phyloP scores from a whole-genome alignment of 2,888 invertebrate species.

The Cerastoderma edule region DNA sequence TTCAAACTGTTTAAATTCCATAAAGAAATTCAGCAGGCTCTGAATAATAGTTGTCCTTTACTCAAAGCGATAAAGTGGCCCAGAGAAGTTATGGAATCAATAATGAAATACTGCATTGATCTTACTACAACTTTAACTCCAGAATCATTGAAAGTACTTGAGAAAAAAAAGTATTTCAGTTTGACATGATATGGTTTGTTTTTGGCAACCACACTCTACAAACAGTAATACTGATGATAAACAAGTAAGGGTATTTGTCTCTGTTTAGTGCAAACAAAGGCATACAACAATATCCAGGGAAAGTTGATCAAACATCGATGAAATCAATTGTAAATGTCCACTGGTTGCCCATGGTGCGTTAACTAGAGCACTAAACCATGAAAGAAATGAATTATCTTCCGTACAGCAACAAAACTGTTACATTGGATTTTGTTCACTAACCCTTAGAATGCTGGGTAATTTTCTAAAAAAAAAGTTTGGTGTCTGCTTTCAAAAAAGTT shows the following conservation, averaged over 20 bases:
- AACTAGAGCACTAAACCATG: too few species aligned
- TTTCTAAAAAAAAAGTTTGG: too few species aligned
- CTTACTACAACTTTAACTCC: neutral
- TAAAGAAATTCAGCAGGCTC: too few species aligned
- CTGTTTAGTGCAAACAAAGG: slow-evolving; percentile 10
- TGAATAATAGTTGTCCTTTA: too few species aligned
- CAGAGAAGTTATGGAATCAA: neutral
- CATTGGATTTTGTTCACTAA: too few species aligned
- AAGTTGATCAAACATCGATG: slow-evolving; percentile 4
- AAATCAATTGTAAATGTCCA: slow-evolving; percentile 20
- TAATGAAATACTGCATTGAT: neutral
- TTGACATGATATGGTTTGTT: slow-evolving; percentile 25
- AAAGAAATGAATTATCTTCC: too few species aligned
- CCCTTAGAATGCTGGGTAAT: too few species aligned
- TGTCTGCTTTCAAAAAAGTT: too few species aligned
- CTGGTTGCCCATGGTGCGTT: neutral
- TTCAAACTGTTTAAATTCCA: too few species aligned
- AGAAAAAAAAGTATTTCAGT: neutral
- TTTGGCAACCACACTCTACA: slow-evolving; percentile 10
- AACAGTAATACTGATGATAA: slow-evolving; percentile 5
- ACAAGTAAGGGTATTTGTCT: slow-evolving; percentile 15
- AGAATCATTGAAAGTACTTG: neutral
- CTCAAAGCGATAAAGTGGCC: neutral
- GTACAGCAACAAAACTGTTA: too few species aligned
- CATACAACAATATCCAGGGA: neutral